Evolutionary conservation across 2,888 invertebrate species (phyloP).

Genomic region (Mythimna vitellina): DNA sequence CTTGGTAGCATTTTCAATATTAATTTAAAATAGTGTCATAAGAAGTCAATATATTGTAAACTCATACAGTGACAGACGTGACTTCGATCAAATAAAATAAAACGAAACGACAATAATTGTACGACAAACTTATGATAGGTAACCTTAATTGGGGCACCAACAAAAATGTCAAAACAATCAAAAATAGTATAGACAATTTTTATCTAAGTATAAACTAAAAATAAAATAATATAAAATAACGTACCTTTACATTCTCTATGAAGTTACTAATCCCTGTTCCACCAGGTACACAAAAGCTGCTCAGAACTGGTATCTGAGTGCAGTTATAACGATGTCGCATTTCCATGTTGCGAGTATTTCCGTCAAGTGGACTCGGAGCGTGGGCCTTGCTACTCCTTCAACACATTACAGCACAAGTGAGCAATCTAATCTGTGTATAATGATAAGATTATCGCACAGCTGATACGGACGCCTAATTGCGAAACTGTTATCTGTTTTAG

Average conservation of each 20-base stretch:
- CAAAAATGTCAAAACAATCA: neutral
- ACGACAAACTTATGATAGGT: no score
- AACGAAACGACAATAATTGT: no score
- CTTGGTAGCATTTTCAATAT: no score
- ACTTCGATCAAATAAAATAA: no score
- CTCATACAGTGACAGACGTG: no score
- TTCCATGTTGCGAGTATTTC: constrained; percentile 89
- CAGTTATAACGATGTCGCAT: constrained; percentile 81
- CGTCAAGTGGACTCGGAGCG: constrained; percentile 85
- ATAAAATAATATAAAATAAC: constrained; percentile 1
- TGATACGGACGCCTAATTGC: constrained; percentile 51
- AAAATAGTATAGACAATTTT: neutral
- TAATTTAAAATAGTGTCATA: no score
- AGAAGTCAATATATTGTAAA: no score
- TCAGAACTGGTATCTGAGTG: constrained; percentile 85
- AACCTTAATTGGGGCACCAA: no score
- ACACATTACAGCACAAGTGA: constrained; percentile 88
- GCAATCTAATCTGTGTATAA: constrained; percentile 52
- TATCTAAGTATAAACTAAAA: no score
- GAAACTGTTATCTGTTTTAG: constrained; percentile 65
- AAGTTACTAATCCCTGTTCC: constrained; percentile 24
- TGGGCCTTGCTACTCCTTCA: constrained; percentile 89
- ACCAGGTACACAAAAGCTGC: constrained; percentile 86
- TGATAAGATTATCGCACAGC: constrained; percentile 54
- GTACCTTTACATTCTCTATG: constrained; percentile 42